Percentiles rank a stretch among this genome's conserved stretches.
phyloP scores from a whole-genome alignment of 2,797 vertebrate genomes.

The Lithobates pipiens region DNA sequence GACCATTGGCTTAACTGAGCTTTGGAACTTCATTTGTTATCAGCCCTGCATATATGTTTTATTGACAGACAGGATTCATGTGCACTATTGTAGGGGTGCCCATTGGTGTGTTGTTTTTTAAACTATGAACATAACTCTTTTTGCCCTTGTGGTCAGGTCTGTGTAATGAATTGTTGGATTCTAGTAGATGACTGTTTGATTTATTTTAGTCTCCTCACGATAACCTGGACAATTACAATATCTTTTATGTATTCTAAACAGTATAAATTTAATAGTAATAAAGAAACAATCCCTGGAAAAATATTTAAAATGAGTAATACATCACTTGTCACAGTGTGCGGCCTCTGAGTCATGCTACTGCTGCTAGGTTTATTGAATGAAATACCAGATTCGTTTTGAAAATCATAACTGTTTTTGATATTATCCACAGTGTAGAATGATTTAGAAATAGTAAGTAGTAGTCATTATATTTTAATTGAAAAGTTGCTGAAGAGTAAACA shows the following conservation, averaged over 20 bases:
- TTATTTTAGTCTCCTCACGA: background rate
- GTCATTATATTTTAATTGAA: too few species aligned
- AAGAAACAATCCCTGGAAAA: background rate
- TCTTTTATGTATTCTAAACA: background rate
- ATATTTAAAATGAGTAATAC: background rate
- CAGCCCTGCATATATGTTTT: too few species aligned
- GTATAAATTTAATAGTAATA: background rate
- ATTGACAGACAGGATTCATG: too few species aligned
- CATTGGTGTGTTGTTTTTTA: too few species aligned
- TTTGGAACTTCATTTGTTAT: too few species aligned
- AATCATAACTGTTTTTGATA: conserved; percentile 4
- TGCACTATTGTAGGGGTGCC: too few species aligned
- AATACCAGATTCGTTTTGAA: background rate
- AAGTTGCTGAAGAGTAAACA: background rate
- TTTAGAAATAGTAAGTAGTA: background rate
- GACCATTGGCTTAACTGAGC: too few species aligned
- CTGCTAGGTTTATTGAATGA: conserved; percentile 1
- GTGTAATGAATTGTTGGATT: background rate
- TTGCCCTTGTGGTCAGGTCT: background rate
- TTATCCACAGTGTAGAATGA: background rate
- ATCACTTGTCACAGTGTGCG: background rate
- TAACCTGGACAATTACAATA: background rate
- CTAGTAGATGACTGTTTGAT: background rate
- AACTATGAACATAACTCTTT: background rate
- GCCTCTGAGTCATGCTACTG: background rate